Percentiles rank a stretch among this genome's conserved stretches.
Evolutionary conservation across 2,888 invertebrate genomes (phyloP).

Genomic region (Magallana nippona): DNA sequence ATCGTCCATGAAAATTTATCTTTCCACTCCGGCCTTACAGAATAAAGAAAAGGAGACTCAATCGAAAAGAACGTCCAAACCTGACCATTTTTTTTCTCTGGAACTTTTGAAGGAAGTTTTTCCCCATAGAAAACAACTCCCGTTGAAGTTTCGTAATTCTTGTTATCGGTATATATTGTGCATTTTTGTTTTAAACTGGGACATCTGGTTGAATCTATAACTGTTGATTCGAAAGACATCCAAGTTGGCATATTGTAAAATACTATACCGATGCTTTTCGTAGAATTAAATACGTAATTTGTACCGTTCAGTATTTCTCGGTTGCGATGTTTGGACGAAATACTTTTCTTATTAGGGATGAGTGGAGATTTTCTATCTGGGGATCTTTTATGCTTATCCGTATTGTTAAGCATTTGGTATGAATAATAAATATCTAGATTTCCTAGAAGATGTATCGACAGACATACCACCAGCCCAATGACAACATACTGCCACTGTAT

Average conservation of each 20-base stretch:
- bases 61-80: constrained; percentile 43
- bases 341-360: too few relatives aligned
- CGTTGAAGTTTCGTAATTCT: background rate
- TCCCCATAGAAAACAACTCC: background rate
- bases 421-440: too few relatives aligned
- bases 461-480: too few relatives aligned
- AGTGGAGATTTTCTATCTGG: too few relatives aligned
- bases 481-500: too few relatives aligned
- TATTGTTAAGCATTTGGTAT: too few relatives aligned
- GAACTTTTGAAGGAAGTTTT: background rate
- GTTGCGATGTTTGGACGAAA: too few relatives aligned
- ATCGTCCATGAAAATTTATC: constrained; percentile 49
- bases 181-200: background rate
- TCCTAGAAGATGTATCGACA: too few relatives aligned
- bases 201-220: background rate
- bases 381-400: too few relatives aligned
- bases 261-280: background rate
- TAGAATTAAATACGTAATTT: too few relatives aligned
- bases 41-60: constrained; percentile 39
- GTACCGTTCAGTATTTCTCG: too few relatives aligned
- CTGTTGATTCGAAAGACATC: background rate
- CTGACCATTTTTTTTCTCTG: constrained; percentile 35
- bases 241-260: background rate
- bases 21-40: background rate
- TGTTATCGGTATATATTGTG: background rate